Base-by-base conservation (phyloP, 2,888 invertebrate species). In the Drosophila paranaensis region DNA sequence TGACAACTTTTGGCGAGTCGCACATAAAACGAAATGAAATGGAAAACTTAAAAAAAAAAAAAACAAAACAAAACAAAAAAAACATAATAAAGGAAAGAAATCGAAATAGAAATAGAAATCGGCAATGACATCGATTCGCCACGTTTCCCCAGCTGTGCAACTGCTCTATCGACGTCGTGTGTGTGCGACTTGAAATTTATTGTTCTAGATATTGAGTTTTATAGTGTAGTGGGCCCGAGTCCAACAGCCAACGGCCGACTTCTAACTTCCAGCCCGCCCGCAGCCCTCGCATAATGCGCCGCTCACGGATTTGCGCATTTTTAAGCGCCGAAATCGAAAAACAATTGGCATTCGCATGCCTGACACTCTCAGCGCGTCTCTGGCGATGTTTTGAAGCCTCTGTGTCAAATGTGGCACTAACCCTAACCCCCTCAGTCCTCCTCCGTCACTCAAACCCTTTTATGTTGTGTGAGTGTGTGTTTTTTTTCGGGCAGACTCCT, bases 151-250 rank as follows among this genome's bases (percentile, higher is more conserved):
- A 74, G 67, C 71, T 77, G 82, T 55, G 73, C 73, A 64, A 73
- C 73, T 83, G 70, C 73, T 86, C 67, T 75, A 65, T 60, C 68
- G 64, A 60, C 55, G 64, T 69, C 50, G 70, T 69, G 70, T 71
- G 74, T 64, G 58, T 60, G 60, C 61, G 51, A 60, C 71, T 74
- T 70, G 74, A 74, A 90, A 91, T 91, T 90, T 90, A 90, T 91
- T 77, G 90, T 78, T 83, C 75, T 76, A 83, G 90, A 91, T 91
- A 90, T 90, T 91, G 90, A 88, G 87, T 88, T 91, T 91, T 90
- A 90, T 89, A 78, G 88, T 77, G 84, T 77, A 53, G 74, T 61
- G 74, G 58, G 57, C 57, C 58, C 70, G 74, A 70, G 77, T 71
- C 69, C 71, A 50, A 54, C 53, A 10, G 0, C 40, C 25, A 20